A percentile compares a stretch with the other conserved stretches of the same genome.
These are phyloP conservation scores for Macroglossus sobrinus DNA, from an alignment of 2,113 vertebrate species.

Conservation along the genomic window DNA sequence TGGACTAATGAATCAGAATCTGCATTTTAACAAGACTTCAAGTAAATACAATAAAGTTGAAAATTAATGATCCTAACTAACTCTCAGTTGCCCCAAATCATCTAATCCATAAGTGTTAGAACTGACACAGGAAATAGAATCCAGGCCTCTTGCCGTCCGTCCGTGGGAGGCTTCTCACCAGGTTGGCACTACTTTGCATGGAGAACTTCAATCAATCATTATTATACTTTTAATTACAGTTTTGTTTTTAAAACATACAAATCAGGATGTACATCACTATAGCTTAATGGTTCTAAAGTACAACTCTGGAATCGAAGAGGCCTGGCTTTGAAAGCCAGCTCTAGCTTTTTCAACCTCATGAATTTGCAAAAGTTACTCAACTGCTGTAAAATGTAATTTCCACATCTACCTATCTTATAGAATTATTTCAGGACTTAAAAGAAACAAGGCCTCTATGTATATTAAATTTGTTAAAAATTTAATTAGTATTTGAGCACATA, in stretches of 20 bases:
- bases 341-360: not conserved
- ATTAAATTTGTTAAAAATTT: constrained; percentile 19
- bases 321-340: not conserved
- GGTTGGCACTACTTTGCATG: not conserved
- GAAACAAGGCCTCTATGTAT: not conserved
- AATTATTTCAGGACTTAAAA: not conserved
- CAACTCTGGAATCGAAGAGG: not conserved
- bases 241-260: not conserved
- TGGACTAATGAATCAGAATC: not conserved
- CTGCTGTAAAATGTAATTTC: not conserved
- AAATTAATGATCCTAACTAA: not conserved
- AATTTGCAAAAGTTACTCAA: not conserved
- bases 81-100: not conserved
- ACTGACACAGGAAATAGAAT: not conserved
- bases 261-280: not conserved
- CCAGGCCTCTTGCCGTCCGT: not conserved
- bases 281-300: not conserved
- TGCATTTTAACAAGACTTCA: not conserved
- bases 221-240: not conserved
- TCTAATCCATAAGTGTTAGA: not conserved
- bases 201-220: not conserved
- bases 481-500: constrained; percentile 39
- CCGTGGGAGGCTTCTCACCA: not conserved
- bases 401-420: not conserved
- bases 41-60: not conserved